phyloP scores from a whole-genome alignment of 2,888 invertebrate species.

The Thera britannica region DNA sequence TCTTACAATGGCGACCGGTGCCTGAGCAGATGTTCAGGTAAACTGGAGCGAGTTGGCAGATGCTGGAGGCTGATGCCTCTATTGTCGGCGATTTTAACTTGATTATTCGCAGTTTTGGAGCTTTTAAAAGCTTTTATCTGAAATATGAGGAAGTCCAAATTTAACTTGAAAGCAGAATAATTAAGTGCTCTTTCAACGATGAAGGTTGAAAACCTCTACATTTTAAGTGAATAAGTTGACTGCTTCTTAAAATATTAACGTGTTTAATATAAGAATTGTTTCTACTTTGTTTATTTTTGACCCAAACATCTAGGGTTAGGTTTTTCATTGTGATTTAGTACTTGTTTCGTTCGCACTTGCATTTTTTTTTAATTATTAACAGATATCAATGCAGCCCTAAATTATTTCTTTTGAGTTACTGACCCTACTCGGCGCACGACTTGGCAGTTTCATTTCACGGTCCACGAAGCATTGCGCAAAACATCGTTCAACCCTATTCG shows the following conservation, averaged over 20 bases:
- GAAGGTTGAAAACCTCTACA: not conserved
- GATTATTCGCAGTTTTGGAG: slow-evolving; percentile 57
- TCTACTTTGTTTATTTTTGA: too few relatives aligned
- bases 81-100: slow-evolving; percentile 70
- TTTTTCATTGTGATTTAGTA: not conserved
- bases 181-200: not conserved
- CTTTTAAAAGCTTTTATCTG: slow-evolving; percentile 14
- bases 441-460: slow-evolving; percentile 59
- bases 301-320: too few relatives aligned
- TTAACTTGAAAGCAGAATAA: not conserved
- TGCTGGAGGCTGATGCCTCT: slow-evolving; percentile 53
- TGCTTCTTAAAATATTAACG: too few relatives aligned
- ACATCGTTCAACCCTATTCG: slow-evolving; percentile 49
- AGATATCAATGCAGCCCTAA: slow-evolving; percentile 20
- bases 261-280: too few relatives aligned
- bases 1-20: slow-evolving; percentile 46
- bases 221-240: not conserved
- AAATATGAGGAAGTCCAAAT: slow-evolving; percentile 8
- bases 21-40: slow-evolving; percentile 77
- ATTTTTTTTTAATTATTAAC: not conserved
- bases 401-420: slow-evolving; percentile 20
- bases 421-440: slow-evolving; percentile 40
- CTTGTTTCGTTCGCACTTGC: not conserved
- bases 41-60: slow-evolving; percentile 72
- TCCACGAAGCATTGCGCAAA: slow-evolving; percentile 51